Evolutionary conservation across 2,888 invertebrate species (phyloP).

Genomic region (Pandemis corylana): DNA sequence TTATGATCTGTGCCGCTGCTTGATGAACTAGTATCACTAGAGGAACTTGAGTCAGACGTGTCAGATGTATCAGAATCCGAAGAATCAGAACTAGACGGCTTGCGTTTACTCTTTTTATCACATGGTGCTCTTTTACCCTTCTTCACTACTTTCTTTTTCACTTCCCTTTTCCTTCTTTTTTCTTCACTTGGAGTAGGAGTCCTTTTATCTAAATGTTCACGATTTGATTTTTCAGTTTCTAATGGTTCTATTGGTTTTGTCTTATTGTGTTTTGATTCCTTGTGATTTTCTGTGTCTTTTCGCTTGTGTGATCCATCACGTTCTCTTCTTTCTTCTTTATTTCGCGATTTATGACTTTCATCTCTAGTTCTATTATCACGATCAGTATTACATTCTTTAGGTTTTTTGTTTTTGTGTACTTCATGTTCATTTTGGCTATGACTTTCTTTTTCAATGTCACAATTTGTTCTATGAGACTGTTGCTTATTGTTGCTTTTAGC

Average conservation of each 20-base stretch:
- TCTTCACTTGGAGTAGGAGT: slow-evolving; percentile 48
- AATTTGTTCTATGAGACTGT: slow-evolving; percentile 38
- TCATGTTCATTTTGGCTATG: slow-evolving; percentile 36
- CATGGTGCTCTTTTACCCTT: slow-evolving; percentile 45
- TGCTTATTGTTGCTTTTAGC: slow-evolving; percentile 33
- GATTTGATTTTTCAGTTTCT: slow-evolving; percentile 38
- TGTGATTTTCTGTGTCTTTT: slow-evolving; percentile 31
- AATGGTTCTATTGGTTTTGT: slow-evolving; percentile 41
- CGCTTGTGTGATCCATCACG: background rate
- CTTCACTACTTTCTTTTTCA: slow-evolving; percentile 46
- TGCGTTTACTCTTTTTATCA: slow-evolving; percentile 59
- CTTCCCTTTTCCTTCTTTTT: slow-evolving; percentile 46
- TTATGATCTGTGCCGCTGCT: slow-evolving; percentile 62
- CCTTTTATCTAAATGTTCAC: slow-evolving; percentile 43
- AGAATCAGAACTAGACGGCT: slow-evolving; percentile 62
- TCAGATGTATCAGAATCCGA: slow-evolving; percentile 62
- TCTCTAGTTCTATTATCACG: slow-evolving; percentile 26
- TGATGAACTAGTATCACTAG: slow-evolving; percentile 71
- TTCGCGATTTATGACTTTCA: background rate
- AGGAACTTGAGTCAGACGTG: slow-evolving; percentile 68
- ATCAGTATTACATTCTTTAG: slow-evolving; percentile 31
- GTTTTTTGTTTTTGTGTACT: slow-evolving; percentile 40
- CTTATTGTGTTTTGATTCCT: slow-evolving; percentile 42
- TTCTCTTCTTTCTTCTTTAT: slow-evolving; percentile 15
- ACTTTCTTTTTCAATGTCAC: slow-evolving; percentile 35